Evolutionary conservation across 2,888 invertebrate species (phyloP).

Genomic region (Spicauda simplicius): DNA sequence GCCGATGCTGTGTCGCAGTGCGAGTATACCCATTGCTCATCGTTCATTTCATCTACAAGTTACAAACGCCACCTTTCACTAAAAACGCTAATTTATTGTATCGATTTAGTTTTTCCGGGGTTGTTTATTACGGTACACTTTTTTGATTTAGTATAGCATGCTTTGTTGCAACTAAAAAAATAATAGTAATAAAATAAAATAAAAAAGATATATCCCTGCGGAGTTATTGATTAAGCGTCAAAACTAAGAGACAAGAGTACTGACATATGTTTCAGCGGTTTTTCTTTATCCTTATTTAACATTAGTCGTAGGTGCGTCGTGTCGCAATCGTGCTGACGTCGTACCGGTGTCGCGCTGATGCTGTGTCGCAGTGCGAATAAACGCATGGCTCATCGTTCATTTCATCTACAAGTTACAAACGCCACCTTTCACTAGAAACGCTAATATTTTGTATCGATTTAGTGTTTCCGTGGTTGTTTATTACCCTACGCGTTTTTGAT

Average conservation of each 20-base stretch:
- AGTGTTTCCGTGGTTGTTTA: constrained; percentile 23
- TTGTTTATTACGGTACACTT: constrained; percentile 23
- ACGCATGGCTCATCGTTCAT: background rate
- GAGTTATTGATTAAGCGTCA: constrained; percentile 16
- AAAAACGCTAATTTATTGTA: constrained; percentile 32
- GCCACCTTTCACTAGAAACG: constrained; percentile 24
- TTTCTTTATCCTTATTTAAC: too few relatives aligned
- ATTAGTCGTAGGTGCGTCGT: too few relatives aligned
- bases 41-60: background rate
- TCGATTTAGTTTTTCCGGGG: constrained; percentile 24
- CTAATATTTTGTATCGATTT: constrained; percentile 32
- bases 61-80: constrained; percentile 14
- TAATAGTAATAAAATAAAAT: too few relatives aligned
- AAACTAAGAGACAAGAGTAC: too few relatives aligned
- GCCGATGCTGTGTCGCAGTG: too few relatives aligned
- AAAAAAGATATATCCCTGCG: constrained; percentile 4
- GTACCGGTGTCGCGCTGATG: too few relatives aligned
- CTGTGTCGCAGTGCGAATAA: too few relatives aligned
- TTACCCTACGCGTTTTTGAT: constrained; percentile 26
- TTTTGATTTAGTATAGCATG: constrained; percentile 25
- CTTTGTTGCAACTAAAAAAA: constrained; percentile 15
- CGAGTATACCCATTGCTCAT: background rate
- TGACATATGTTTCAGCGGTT: too few relatives aligned
- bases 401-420: background rate
- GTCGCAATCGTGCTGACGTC: too few relatives aligned